A percentile compares a stretch with the other conserved stretches of the same genome.
Conservation (phyloP, 92 coral and sea anemone genomes). For the Porites divaricata region DNA sequence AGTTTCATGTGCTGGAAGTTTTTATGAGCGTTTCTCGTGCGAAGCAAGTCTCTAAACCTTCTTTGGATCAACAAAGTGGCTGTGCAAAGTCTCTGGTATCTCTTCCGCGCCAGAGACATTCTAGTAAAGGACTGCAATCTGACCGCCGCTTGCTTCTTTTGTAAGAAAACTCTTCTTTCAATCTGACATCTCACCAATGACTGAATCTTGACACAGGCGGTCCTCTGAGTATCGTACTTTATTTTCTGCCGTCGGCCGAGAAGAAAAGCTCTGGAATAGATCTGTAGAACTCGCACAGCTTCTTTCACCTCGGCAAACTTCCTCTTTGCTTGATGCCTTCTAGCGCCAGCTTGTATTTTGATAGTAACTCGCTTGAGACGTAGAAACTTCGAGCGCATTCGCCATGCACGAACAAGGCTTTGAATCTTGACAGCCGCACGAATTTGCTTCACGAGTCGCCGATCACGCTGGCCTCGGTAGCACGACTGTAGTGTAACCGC, state of each 20-base stretch:
- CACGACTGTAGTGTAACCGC: conserved; percentile 71
- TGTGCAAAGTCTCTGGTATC: conserved; percentile 48
- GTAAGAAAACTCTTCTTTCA: conserved; percentile 39
- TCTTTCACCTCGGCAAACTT: conserved; percentile 21
- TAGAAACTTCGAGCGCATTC: conserved; percentile 38
- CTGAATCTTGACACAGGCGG: conserved; percentile 75
- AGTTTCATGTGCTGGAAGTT: conserved; percentile 38
- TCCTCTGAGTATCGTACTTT: conserved; percentile 35
- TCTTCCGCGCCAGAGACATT: conserved; percentile 32
- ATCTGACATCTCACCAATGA: conserved; percentile 51
- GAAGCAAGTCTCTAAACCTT: conserved; percentile 46
- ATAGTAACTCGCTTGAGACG: conserved; percentile 36
- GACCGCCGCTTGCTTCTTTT: conserved; percentile 52
- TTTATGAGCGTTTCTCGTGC: conserved; percentile 36
- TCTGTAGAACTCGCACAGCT: conserved; percentile 57
- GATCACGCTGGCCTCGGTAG: conserved; percentile 69
- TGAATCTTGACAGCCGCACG: conserved; percentile 66
- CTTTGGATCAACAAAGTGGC: conserved; percentile 61
- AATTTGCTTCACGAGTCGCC: conserved; percentile 47
- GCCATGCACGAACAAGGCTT: conserved; percentile 40
- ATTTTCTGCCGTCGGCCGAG: conserved; percentile 42
- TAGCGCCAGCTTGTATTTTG: conserved; percentile 55
- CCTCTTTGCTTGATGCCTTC: conserved; percentile 48
- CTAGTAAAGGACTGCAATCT: conserved; percentile 68
- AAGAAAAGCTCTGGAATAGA: conserved; percentile 49